These are phyloP conservation scores for Callosobruchus maculatus DNA, from an alignment of 2,888 invertebrate species.

Conservation along the genomic window DNA sequence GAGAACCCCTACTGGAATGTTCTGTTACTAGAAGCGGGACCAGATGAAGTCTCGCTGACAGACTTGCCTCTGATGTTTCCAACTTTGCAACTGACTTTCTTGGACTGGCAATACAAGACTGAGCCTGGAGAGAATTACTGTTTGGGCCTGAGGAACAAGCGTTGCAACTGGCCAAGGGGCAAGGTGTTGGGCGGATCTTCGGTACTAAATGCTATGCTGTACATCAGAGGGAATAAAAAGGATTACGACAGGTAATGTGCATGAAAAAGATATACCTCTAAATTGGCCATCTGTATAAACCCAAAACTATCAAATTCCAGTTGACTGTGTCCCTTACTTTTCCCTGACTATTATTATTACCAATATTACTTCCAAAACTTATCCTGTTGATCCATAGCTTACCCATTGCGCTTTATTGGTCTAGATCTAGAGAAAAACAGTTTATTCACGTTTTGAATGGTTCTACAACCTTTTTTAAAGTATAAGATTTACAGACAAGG, in stretches of 20 bases:
- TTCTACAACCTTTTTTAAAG: no score
- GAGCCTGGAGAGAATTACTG: constrained; percentile 69
- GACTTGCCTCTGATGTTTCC: constrained; percentile 73
- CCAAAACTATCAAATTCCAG: no score
- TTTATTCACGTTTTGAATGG: no score
- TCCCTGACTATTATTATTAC: no score
- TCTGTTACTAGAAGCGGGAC: constrained; percentile 72
- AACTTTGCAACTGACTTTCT: constrained; percentile 64
- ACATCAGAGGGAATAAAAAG: constrained; percentile 75
- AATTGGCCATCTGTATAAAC: no score
- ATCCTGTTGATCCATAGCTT: no score
- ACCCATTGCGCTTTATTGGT: no score
- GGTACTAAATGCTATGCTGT: constrained; percentile 86
- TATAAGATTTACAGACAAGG: no score
- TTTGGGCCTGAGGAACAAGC: constrained; percentile 60
- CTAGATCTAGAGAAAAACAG: no score
- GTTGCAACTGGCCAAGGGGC: constrained; percentile 75
- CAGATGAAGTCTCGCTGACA: constrained; percentile 56
- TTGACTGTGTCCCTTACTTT: not conserved
- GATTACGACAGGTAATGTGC: constrained; percentile 78
- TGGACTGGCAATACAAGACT: constrained; percentile 79
- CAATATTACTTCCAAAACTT: no score
- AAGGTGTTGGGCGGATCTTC: constrained; percentile 79
- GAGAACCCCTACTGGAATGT: constrained; percentile 69
- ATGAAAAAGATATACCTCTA: no score